Base-by-base conservation (phyloP, 2,888 invertebrate genomes). In the Hypolimnas misippus region DNA sequence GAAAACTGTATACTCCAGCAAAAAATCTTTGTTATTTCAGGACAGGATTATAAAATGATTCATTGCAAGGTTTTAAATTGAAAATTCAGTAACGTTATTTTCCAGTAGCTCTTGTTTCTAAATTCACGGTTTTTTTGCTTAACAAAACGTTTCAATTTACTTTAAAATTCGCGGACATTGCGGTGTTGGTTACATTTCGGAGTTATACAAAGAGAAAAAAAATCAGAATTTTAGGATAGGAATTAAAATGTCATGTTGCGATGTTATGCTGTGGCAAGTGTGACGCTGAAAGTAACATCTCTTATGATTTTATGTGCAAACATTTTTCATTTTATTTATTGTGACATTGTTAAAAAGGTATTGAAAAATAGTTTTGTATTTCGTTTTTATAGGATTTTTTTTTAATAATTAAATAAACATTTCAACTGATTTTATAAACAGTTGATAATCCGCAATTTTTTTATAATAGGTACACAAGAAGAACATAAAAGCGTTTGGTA, bases 201-300 rank as follows among this genome's bases (percentile, higher is more conserved):
- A 35, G 35, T 64, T 63, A 38, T 8, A 49, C 40, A 63, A 60
- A 60, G 46, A 51, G 55, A 29, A 6, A 44, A 49, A 60, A 46
- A 59, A 38, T 40, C 46, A 33, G n/a, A 31, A 44, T 64, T 60
- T 60, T 33, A 38, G 52, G 44, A 25, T 31, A 40, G 61, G 52
- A 56, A 60, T 60, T 60, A 60, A 51, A 61, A 61, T 64, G 60
- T 60, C 60, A 60, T 53, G 63, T 25, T 17, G 40, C 35, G 29
- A 44, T 52, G 60, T 49, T 63, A 25, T 46, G 51, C 25, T 49
- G 61, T 35, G 42, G 51, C 59, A 33, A 54, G 40, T 51, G 60
- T 55, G 42, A 50, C 59, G 40, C 31, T 59, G 57, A 42, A 35
- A 25, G 59, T 55, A 59, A 35, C 35, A 33, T 50, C 54, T 50